phyloP scores from a whole-genome alignment of 2,113 vertebrate species.

The Ictalurus furcatus region DNA sequence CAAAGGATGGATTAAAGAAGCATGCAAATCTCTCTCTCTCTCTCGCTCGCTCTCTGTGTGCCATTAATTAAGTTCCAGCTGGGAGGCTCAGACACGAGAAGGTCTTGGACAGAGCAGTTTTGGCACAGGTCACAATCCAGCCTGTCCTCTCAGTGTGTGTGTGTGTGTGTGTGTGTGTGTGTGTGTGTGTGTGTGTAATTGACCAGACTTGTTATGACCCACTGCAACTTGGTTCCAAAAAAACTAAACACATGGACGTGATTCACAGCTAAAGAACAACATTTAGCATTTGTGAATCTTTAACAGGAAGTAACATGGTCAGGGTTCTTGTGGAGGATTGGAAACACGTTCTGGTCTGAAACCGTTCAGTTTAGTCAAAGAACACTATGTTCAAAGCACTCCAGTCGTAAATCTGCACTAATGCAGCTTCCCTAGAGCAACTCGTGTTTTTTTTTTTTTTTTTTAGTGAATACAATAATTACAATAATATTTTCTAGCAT shows the following conservation, averaged over 20 bases:
- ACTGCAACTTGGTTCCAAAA: neutral
- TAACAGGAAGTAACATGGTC: neutral
- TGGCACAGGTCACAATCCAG: conserved; percentile 33
- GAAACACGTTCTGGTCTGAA: neutral
- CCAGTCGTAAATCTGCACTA: neutral
- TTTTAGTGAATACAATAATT: neutral
- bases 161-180: conserved; percentile 30
- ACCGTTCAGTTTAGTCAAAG: neutral
- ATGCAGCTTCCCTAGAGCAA: neutral
- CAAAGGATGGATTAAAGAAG: neutral
- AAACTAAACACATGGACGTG: neutral
- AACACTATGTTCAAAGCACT: neutral
- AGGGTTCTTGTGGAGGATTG: neutral
- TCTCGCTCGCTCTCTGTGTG: neutral
- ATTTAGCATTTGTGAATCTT: neutral
- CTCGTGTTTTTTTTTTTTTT: neutral
- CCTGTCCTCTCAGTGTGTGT: neutral
- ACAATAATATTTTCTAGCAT: neutral
- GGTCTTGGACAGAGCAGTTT: conserved; percentile 16
- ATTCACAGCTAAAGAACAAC: neutral
- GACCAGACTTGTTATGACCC: conserved; percentile 12
- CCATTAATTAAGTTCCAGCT: conserved; percentile 25
- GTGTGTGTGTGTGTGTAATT: conserved; percentile 22
- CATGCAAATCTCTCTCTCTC: neutral
- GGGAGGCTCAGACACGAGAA: conserved; percentile 18